Conservation (phyloP, 2,797 vertebrate species). For the Rhabdophis nuchalis region DNA sequence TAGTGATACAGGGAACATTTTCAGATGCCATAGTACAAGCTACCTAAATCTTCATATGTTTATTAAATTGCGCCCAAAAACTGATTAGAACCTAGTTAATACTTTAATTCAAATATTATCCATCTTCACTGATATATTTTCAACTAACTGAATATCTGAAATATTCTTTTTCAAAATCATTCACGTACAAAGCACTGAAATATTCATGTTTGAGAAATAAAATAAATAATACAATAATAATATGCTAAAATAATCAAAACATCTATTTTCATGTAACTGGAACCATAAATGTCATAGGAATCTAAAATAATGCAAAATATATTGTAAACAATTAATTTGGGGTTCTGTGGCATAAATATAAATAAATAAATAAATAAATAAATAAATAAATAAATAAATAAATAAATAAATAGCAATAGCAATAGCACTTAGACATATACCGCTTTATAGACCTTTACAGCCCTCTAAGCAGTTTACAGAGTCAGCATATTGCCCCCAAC, state of each 20-base stretch:
- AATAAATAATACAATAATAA: neutral
- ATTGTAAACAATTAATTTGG: neutral
- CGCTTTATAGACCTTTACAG: too few species aligned
- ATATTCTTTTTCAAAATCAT: neutral
- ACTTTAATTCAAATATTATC: neutral
- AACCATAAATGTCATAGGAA: neutral
- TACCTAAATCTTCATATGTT: neutral
- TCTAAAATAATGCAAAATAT: neutral
- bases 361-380: neutral
- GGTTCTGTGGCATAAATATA: neutral
- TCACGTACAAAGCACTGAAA: neutral
- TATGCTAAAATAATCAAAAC: neutral
- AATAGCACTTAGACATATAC: too few species aligned
- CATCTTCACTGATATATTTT: neutral
- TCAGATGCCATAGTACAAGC: neutral
- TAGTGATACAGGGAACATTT: neutral
- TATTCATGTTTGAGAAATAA: neutral
- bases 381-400: too few species aligned
- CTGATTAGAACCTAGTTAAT: neutral
- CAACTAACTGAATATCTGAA: neutral
- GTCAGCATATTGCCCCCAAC: too few species aligned
- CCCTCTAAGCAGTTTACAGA: too few species aligned
- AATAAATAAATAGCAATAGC: too few species aligned
- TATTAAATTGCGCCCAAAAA: neutral
- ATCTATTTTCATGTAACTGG: neutral